Conservation (phyloP, 2,888 invertebrate species). For the Prosopocoilus inquinatus region DNA sequence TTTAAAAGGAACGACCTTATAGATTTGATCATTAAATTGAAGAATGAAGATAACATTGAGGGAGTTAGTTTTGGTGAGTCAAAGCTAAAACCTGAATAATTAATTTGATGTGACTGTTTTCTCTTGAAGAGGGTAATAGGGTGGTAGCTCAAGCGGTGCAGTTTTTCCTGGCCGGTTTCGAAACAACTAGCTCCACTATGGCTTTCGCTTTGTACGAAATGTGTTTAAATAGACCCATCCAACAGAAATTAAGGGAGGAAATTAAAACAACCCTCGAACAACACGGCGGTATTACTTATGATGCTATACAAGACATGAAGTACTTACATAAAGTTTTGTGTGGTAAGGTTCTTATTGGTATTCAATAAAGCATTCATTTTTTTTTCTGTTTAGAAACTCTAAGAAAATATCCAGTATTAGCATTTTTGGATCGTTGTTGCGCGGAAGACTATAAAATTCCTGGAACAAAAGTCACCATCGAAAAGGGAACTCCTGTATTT, state of each 20-base stretch:
- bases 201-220: slow-evolving; percentile 51
- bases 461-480: slow-evolving; percentile 29
- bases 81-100: not conserved
- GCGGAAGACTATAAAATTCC: slow-evolving; percentile 34
- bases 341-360: slow-evolving; percentile 41
- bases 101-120: slow-evolving; percentile 22
- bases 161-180: slow-evolving; percentile 58
- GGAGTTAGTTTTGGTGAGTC: slow-evolving; percentile 35
- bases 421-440: slow-evolving; percentile 31
- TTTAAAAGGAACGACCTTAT: slow-evolving; percentile 56
- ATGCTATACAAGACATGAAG: slow-evolving; percentile 54
- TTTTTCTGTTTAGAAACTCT: slow-evolving; percentile 39
- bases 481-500: slow-evolving; percentile 37
- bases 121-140: slow-evolving; percentile 53
- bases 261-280: slow-evolving; percentile 39
- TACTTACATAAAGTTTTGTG: slow-evolving; percentile 60
- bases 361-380: not conserved
- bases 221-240: slow-evolving; percentile 44
- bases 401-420: slow-evolving; percentile 43
- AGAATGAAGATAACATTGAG: slow-evolving; percentile 48
- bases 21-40: slow-evolving; percentile 57
- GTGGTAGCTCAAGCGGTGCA: slow-evolving; percentile 59
- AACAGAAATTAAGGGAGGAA: slow-evolving; percentile 47
- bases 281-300: slow-evolving; percentile 53
- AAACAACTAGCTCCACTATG: slow-evolving; percentile 52